These are phyloP conservation scores for Anodontia alba DNA, from an alignment of 2,888 invertebrate species.

Conservation along the genomic window DNA sequence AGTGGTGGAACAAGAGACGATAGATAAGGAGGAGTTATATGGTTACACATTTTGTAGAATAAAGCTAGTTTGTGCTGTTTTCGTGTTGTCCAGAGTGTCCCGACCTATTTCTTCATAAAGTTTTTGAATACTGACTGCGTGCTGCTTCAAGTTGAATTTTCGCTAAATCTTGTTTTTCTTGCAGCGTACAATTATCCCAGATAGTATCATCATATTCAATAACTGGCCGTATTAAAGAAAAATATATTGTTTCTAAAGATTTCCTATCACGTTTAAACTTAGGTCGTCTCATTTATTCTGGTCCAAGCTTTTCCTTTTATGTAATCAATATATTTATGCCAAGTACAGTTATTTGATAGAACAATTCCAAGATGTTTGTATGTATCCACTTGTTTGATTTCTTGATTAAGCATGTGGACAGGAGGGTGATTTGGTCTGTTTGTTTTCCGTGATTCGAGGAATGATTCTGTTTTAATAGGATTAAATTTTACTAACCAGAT, in stretches of 20 bases:
- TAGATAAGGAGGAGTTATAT: too few species aligned
- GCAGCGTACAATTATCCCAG: neutral
- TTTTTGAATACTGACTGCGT: neutral
- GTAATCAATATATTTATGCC: conserved; percentile 22
- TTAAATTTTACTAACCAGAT: conserved; percentile 36
- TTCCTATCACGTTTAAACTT: neutral
- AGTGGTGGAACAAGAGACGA: too few species aligned
- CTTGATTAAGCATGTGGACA: neutral
- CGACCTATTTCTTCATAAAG: too few species aligned
- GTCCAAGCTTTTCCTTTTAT: conserved; percentile 20
- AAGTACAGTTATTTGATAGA: conserved; percentile 5
- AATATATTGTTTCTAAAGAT: neutral
- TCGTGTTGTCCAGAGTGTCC: too few species aligned
- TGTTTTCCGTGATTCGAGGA: neutral
- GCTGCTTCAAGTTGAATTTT: too few species aligned
- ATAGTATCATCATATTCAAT: neutral
- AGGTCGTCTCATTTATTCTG: neutral
- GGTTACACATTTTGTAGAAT: too few species aligned
- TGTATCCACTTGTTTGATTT: neutral
- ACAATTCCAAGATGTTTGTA: conserved; percentile 29
- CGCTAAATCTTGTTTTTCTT: neutral
- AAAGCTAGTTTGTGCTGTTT: too few species aligned
- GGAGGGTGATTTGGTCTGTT: neutral
- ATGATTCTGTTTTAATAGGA: conserved; percentile 23
- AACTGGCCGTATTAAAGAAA: neutral